Evolutionary conservation across 2,797 vertebrate genomes (phyloP).

Genomic region (Sebastolobus altivelis): DNA sequence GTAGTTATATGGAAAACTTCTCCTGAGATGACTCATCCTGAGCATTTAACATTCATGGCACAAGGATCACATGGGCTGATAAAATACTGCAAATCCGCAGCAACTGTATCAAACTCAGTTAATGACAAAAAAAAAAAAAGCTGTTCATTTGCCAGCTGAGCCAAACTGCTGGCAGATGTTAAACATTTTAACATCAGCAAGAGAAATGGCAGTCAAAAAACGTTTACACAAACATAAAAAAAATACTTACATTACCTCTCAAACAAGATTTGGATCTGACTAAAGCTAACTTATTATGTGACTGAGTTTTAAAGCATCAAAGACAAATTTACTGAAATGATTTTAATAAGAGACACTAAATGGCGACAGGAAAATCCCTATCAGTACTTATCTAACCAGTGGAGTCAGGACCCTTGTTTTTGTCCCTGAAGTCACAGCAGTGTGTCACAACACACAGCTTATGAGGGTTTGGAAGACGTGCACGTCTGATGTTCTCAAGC

Average conservation of each 20-base stretch:
- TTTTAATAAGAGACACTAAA: slow-evolving; percentile 8
- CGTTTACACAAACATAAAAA: not conserved
- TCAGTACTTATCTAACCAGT: slow-evolving; percentile 29
- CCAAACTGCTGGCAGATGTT: slow-evolving; percentile 9
- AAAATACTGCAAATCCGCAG: not conserved
- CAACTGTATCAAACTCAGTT: not conserved
- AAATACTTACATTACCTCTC: not conserved
- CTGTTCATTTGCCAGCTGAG: slow-evolving; percentile 12
- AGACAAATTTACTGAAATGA: not conserved
- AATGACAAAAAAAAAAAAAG: not conserved
- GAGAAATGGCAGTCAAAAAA: not conserved
- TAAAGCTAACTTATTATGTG: not conserved
- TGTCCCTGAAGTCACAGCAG: slow-evolving; percentile 38
- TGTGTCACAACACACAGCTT: slow-evolving; percentile 62
- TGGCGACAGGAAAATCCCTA: slow-evolving; percentile 39
- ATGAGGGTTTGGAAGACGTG: slow-evolving; percentile 54
- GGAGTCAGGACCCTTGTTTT: slow-evolving; percentile 51
- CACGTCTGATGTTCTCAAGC: slow-evolving; percentile 11
- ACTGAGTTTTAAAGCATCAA: not conserved
- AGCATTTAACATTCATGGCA: not conserved
- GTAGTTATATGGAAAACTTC: not conserved
- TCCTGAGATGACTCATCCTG: not conserved
- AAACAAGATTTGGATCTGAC: not conserved
- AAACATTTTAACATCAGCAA: not conserved
- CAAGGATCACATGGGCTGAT: not conserved